These are phyloP conservation scores for Lepidochitona cinerea DNA, from an alignment of 2,888 invertebrate genomes.

Conservation along the genomic window DNA sequence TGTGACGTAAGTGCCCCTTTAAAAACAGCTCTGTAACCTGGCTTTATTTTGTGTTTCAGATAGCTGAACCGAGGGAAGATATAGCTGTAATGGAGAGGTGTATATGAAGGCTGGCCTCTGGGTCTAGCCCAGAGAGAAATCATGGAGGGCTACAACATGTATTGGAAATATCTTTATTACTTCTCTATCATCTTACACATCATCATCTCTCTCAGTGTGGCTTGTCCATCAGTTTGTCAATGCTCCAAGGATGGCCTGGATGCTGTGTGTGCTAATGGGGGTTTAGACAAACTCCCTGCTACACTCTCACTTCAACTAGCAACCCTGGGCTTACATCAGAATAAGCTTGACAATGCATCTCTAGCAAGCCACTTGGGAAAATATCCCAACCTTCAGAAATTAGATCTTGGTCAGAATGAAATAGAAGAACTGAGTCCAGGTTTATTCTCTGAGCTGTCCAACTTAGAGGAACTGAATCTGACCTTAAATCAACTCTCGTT, in stretches of 20 bases:
- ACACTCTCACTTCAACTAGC: neutral
- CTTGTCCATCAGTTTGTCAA: neutral
- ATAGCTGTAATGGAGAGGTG: too few relatives aligned
- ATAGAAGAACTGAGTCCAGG: conserved; percentile 13
- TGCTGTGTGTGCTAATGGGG: neutral
- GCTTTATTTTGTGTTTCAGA: too few relatives aligned
- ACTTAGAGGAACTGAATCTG: conserved; percentile 23
- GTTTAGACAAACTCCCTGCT: neutral
- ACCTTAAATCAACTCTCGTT: conserved; percentile 15
- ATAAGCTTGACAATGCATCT: neutral
- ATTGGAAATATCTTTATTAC: too few relatives aligned
- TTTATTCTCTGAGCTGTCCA: conserved; percentile 14
- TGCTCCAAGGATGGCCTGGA: neutral
- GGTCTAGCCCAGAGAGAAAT: too few relatives aligned
- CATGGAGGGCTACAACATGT: too few relatives aligned
- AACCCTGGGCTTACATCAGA: neutral
- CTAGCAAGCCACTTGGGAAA: neutral
- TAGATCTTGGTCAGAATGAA: conserved; percentile 16
- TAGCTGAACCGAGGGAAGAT: too few relatives aligned
- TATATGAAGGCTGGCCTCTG: too few relatives aligned
- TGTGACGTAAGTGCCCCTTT: too few relatives aligned
- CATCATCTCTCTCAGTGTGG: neutral
- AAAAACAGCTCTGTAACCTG: too few relatives aligned
- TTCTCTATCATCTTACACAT: too few relatives aligned
- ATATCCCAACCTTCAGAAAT: neutral